Base-by-base conservation (phyloP, 2,113 vertebrate species). In the Motacilla alba region DNA sequence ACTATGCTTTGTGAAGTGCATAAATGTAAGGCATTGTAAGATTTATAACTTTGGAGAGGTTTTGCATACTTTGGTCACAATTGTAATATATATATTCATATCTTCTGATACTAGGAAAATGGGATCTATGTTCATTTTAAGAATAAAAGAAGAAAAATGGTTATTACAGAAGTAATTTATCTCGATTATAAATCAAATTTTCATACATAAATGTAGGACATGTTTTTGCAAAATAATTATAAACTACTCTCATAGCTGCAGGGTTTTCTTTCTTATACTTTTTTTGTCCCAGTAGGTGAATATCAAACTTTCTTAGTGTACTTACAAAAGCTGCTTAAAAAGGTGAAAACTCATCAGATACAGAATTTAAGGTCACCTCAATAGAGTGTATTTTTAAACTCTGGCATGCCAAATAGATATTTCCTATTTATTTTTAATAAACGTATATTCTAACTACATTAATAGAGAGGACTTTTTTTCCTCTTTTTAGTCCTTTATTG, bases 121-220 rank as follows among this genome's bases (percentile, higher is more conserved):
- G 23, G 60, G 30, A 63, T 69, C 50, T 85, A 9, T 81, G 56
- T 73, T 90, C 31, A 37, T 85, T 39, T 43, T 59, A 81, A 30
- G 24, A 87, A 76, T 46, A 80, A 89, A 90, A 66, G 31, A 76
- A 76, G 56, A 80, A 93, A 89, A 94, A 39, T 80, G 44, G 22
- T 80, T 89, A 83, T 90, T 73, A 75, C 17, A 60, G 30, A 50
- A 83, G 30, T 56, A 91, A 89, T 86, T 92, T 91, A 73, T 94
- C 72, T 82, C n/a, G 35, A 83, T 90, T 87, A 68, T 24, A 84
- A 76, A 93, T 82, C 60, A 87, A 5, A 77, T 82, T 92, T 95
- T 94, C 91, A 87, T 80, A 58, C 41, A 55, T 72, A 93, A 77
- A 77, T 63, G 13, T 83, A 90, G 41, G 62, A 50, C 47, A 83